Evolutionary conservation across 2,797 vertebrate species (phyloP), one percentile per base, ranked within the genome.

Genomic region (Gymnodraco acuticeps): DNA sequence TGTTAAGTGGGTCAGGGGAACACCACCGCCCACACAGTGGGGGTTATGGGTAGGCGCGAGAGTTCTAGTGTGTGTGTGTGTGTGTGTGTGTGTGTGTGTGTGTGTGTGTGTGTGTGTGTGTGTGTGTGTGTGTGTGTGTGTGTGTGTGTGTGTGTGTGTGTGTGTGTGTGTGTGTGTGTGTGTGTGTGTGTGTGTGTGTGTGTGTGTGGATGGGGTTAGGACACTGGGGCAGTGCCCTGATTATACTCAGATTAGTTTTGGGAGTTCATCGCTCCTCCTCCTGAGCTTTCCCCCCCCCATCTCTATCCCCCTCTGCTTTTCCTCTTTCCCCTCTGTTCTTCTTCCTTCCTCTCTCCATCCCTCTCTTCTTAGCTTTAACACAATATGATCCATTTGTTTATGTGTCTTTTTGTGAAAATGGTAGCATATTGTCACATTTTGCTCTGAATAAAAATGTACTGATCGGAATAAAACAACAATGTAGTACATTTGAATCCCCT

Each of bases 1-100:
- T 94, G 87, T 88, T 88, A 95, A 95, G 82, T 95, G 94, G 94
- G 94, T 95, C 93, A 93, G 88, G 83, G 92, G 94, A 93, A 92
- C 89, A 83, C 76, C 84, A 84, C 87, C 87, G 75, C 90, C 87
- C 90, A 93, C 87, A 86, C 89, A 93, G 80, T 69, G 85, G 90
- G 82, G 92, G 87, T 90, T 92, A 89, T 83, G 85, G 72, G 81
- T 88, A 86, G 82, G 71, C 75, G 81, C 77, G 47, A 27, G 45
- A 1, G 0, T 33, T 69, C 33, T 41, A 77, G 77, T 76, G 70
- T 68, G 64, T 80, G 69, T 72, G 65, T 73, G 54, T 33, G 51
- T 76, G 45, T 70, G 65, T 77, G 65, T 73, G 82, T 77, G 65
- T 73, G 82, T 72, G 45, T 79, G 79, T 76, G 70, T 68, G 64